phyloP scores from a whole-genome alignment of 2,113 vertebrate species.

The Lipotes vexillifer region DNA sequence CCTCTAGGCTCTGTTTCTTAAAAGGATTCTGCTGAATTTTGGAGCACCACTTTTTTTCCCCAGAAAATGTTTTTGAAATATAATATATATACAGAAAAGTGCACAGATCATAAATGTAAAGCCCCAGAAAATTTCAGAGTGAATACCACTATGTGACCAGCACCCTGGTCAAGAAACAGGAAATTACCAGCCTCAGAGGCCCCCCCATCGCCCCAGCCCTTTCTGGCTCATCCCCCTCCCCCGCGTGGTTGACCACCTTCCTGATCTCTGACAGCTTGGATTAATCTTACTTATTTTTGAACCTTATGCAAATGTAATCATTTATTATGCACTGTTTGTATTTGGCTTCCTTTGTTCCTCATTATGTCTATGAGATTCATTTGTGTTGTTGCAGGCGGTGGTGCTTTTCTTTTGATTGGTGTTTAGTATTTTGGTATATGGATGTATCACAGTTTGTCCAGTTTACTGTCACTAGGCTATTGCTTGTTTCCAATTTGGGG shows the following conservation, averaged over 20 bases:
- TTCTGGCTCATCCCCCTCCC: accelerated
- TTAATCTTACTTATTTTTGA: not conserved
- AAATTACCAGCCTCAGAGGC: not conserved
- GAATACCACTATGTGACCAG: not conserved
- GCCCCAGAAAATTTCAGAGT: not conserved
- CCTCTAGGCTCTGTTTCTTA: not conserved
- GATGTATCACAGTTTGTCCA: too few relatives aligned
- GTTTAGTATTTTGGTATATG: not conserved
- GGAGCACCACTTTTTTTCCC: not conserved
- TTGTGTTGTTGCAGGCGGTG: accelerated
- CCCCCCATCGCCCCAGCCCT: accelerated
- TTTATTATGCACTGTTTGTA: not conserved
- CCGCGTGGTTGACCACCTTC: accelerated
- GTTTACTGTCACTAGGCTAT: not conserved
- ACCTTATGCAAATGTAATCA: not conserved
- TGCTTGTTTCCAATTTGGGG: not conserved
- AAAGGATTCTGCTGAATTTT: not conserved
- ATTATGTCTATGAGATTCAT: not conserved
- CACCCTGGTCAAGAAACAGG: not conserved
- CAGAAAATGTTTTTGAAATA: not conserved
- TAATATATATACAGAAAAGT: not conserved
- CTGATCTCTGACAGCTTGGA: not conserved
- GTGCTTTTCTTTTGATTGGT: not conserved
- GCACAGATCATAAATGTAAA: not conserved
- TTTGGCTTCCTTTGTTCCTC: not conserved